A percentile compares a stretch with the other conserved stretches of the same genome.
phyloP scores from a whole-genome alignment of 2,113 vertebrate species.

The Nothobranchius kuhntae region DNA sequence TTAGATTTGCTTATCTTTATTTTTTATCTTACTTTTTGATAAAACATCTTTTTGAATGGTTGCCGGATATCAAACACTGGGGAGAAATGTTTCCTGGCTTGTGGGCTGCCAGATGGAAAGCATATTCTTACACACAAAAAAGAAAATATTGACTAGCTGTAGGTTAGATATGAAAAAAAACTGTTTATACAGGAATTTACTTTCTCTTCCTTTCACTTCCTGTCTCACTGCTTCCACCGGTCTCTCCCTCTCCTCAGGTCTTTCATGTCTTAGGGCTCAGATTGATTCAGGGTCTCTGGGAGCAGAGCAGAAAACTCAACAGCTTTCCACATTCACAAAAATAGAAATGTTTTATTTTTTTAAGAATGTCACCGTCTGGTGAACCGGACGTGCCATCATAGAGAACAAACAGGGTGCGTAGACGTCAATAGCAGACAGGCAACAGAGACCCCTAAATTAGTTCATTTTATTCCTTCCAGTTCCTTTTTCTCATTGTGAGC shows the following conservation, averaged over 20 bases:
- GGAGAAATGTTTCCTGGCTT: constrained; percentile 5
- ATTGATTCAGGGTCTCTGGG: constrained; percentile 41
- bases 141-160: constrained; percentile 47
- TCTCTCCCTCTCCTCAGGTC: constrained; percentile 9
- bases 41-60: neutral
- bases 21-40: neutral
- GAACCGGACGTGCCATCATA: neutral
- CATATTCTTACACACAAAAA: constrained; percentile 4
- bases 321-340: constrained; percentile 4
- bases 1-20: neutral
- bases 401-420: neutral
- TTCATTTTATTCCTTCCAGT: neutral
- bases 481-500: neutral
- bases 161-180: constrained; percentile 51
- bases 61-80: neutral
- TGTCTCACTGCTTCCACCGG: constrained; percentile 21
- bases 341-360: neutral
- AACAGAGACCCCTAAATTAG: constrained; percentile 4
- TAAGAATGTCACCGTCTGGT: too few relatives aligned
- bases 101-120: constrained; percentile 12
- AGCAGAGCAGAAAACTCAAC: constrained; percentile 26
- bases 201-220: constrained; percentile 33
- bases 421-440: neutral
- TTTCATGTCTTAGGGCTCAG: constrained; percentile 43
- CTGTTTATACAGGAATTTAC: constrained; percentile 43